Conservation (phyloP, 2,797 vertebrate species). For the Chloroceryle inda region DNA sequence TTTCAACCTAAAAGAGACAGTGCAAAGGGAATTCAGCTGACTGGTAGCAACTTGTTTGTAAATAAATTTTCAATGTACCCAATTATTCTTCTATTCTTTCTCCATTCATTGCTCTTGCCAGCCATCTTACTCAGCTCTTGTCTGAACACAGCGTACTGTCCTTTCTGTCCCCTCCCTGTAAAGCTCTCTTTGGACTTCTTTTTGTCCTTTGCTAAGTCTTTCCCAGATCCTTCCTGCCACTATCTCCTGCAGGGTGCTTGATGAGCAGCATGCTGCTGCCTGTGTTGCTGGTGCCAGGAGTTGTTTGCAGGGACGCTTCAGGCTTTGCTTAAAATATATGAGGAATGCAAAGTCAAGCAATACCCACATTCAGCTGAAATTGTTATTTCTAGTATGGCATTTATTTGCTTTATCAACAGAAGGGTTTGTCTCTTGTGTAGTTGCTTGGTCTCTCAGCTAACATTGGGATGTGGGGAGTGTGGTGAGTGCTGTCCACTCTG, state of each 20-base stretch:
- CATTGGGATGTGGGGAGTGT: background rate
- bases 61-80: conserved; percentile 40
- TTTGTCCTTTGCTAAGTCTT: background rate
- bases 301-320: background rate
- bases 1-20: conserved; percentile 7
- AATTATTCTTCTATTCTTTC: background rate
- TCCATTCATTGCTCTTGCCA: background rate
- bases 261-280: background rate
- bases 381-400: background rate
- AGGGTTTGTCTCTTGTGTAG: background rate
- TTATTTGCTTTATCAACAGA: background rate
- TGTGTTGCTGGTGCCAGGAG: background rate
- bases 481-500: background rate
- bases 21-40: conserved; percentile 52
- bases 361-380: background rate
- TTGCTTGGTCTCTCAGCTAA: background rate
- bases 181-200: background rate
- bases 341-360: background rate
- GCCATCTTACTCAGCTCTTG: background rate
- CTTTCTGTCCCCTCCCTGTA: background rate
- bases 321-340: background rate
- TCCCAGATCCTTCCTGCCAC: background rate
- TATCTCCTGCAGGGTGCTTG: background rate
- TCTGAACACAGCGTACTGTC: background rate
- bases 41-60: conserved; percentile 32